Percentiles rank a stretch among this genome's conserved stretches.
Conservation (phyloP, 2,113 vertebrate species). For the Haplochromis vanheusdeni region DNA sequence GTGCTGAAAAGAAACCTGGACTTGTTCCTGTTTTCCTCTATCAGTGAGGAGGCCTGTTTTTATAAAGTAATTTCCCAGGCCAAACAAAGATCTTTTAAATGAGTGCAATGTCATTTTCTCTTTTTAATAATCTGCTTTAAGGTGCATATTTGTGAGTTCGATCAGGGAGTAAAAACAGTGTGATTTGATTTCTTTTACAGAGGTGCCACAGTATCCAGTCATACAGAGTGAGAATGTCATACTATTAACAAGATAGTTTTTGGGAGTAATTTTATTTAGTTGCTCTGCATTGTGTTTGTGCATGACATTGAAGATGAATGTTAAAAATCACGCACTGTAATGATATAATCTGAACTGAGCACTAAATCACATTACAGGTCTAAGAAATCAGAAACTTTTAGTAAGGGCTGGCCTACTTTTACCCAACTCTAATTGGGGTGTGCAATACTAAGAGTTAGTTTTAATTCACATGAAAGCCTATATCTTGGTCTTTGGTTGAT, state of each 20-base stretch:
- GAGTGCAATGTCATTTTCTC: neutral
- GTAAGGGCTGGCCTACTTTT: neutral
- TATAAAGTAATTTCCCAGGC: neutral
- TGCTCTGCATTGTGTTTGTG: neutral
- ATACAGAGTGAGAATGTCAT: neutral
- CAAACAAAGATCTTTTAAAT: neutral
- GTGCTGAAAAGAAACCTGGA: neutral
- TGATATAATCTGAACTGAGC: neutral
- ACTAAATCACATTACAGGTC: neutral
- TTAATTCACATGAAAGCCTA: neutral
- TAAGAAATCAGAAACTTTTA: neutral
- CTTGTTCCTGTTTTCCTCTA: neutral
- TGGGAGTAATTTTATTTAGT: neutral
- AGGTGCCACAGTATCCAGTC: neutral
- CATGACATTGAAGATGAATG: fast-evolving
- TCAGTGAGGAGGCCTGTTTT: neutral
- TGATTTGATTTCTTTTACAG: neutral
- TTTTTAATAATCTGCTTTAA: neutral
- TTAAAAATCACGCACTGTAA: neutral
- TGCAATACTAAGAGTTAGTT: neutral
- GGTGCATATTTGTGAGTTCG: neutral
- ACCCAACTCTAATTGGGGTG: neutral
- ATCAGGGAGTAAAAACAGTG: neutral
- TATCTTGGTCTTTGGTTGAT: neutral
- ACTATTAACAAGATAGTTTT: neutral